Percentiles rank a stretch among this genome's conserved stretches.
Conservation (phyloP, 2,888 invertebrate genomes). For the Melieria omissa region DNA sequence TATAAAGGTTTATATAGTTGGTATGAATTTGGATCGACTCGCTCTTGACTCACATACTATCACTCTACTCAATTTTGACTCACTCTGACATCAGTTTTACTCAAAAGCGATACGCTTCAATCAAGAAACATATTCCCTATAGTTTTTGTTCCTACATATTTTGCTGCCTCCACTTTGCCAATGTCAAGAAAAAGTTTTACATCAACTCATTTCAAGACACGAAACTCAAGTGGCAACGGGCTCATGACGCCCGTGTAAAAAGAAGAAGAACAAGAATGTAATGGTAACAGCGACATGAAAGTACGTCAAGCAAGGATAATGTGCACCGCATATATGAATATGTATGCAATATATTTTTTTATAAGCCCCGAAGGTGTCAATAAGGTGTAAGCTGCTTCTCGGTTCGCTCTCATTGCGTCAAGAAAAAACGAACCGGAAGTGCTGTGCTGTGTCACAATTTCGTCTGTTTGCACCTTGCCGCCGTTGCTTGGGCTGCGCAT, state of each 20-base stretch:
- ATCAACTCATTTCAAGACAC: no score
- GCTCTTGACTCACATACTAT: no score
- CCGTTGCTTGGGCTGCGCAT: conserved; percentile 30
- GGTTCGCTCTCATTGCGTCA: neutral
- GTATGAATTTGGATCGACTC: no score
- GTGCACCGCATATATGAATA: neutral
- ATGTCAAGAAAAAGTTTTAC: no score
- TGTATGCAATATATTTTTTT: neutral
- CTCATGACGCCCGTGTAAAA: neutral
- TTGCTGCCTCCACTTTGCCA: no score
- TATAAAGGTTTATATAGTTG: no score
- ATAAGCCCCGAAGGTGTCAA: conserved; percentile 25
- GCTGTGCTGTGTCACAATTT: neutral
- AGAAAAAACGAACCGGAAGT: conserved; percentile 7
- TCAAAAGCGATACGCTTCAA: no score
- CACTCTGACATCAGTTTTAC: no score
- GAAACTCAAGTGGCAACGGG: no score
- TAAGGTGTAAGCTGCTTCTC: conserved; percentile 36
- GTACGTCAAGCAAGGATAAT: neutral
- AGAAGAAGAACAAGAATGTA: neutral
- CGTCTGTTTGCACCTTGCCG: conserved; percentile 57
- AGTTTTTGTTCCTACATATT: no score
- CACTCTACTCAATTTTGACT: no score
- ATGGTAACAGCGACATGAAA: conserved; percentile 3
- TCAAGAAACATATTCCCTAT: no score